A percentile compares a stretch with the other conserved stretches of the same genome.
These are phyloP conservation scores for Ophonus ardosiacus DNA, from an alignment of 2,888 invertebrate species.

Conservation along the genomic window DNA sequence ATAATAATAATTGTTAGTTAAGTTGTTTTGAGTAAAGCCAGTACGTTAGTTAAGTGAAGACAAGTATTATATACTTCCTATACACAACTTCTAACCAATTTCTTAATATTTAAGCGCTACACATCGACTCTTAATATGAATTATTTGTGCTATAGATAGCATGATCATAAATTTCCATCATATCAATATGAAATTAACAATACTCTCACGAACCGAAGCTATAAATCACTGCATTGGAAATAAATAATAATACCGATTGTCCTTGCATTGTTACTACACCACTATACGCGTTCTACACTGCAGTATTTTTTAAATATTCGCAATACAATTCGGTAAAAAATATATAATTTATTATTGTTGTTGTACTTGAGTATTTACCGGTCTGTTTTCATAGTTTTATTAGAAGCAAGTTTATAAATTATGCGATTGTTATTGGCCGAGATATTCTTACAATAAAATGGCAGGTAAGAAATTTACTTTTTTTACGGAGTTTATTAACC, in stretches of 20 bases:
- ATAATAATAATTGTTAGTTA: too few species aligned
- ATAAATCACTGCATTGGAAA: constrained; percentile 31
- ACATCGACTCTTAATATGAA: neutral
- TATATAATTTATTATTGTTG: too few species aligned
- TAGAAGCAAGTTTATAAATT: too few species aligned
- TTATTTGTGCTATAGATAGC: neutral
- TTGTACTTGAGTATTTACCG: too few species aligned
- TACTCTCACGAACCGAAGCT: neutral
- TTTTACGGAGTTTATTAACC: too few species aligned
- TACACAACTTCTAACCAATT: neutral
- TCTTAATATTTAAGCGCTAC: neutral
- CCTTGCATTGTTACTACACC: constrained; percentile 14
- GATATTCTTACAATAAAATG: too few species aligned
- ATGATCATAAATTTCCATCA: neutral
- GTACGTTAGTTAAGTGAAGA: neutral
- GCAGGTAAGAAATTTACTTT: too few species aligned
- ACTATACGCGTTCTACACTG: neutral
- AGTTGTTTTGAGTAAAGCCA: neutral
- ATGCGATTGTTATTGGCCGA: too few species aligned
- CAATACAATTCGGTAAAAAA: neutral
- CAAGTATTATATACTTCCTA: neutral
- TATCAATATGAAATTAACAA: neutral
- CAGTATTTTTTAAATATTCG: neutral
- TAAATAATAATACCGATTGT: constrained; percentile 29
- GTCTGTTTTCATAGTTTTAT: too few species aligned